phyloP scores from a whole-genome alignment of 2,797 vertebrate genomes.

The Sus cebifrons region DNA sequence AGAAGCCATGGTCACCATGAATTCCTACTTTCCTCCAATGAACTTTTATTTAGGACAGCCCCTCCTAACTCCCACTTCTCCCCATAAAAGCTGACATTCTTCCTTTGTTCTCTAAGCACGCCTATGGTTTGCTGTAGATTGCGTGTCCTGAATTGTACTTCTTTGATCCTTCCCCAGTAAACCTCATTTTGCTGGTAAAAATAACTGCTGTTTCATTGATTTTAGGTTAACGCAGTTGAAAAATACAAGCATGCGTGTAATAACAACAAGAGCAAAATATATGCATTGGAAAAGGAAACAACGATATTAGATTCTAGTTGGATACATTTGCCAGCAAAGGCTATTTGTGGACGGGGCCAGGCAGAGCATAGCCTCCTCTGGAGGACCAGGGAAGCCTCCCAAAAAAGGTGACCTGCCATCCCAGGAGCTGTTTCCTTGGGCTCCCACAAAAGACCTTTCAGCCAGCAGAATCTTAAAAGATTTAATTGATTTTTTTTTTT shows the following conservation, averaged over 20 bases:
- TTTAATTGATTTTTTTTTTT: neutral
- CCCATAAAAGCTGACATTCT: too few relatives aligned
- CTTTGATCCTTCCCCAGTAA: too few relatives aligned
- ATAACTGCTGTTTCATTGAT: too few relatives aligned
- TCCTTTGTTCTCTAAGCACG: too few relatives aligned
- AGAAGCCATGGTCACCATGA: too few relatives aligned
- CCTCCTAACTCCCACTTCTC: too few relatives aligned
- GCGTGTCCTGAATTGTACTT: too few relatives aligned
- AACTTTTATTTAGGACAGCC: too few relatives aligned
- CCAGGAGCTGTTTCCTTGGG: neutral
- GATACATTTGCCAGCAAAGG: neutral
- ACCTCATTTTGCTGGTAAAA: too few relatives aligned
- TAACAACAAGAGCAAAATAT: neutral
- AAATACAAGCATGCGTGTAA: constrained; percentile 75
- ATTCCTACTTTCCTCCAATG: too few relatives aligned
- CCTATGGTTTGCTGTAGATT: too few relatives aligned
- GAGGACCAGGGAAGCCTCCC: neutral
- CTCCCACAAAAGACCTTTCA: neutral
- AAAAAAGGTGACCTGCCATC: neutral
- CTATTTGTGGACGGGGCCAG: neutral
- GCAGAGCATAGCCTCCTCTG: neutral
- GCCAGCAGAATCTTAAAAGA: neutral
- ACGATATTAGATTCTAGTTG: neutral
- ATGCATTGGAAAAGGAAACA: neutral
- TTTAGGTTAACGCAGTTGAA: constrained; percentile 55